Evolutionary conservation across 2,797 vertebrate species (phyloP), one percentile per base, ranked within the genome.

Genomic region (Dryobates pubescens): DNA sequence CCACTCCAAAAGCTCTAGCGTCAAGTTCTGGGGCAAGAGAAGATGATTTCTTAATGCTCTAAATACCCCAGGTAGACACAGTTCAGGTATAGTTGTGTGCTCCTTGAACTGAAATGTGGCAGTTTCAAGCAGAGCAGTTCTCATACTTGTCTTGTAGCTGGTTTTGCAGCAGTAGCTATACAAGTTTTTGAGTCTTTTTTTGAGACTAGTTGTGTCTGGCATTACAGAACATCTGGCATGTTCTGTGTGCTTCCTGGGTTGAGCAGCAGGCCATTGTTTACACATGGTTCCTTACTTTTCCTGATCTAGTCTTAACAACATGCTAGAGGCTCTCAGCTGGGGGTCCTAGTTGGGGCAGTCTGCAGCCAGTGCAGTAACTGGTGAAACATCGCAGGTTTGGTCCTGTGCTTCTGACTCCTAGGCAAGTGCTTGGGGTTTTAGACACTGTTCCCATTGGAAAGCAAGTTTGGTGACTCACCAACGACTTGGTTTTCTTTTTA

Each of bases 401-500:
- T 56, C 16, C 20, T 69, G 3, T 56, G n/a, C 24, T 77, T 24
- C 27, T 34, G 5, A 38, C 57, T 51, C 43, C 27, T 63, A n/a
- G 47, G 38, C 23, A 43, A 23, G 26, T 2, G 13, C 32, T 1
- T 9, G 78, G 79, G 15, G 74, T 49, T 12, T 19, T 20, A 30
- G 58, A 26, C 17, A 15, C n/a, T 57, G 30, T 36, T 87, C n/a
- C 9, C 43, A 13, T 27, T 67, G 68, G 41, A 75, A 74, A 63
- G 41, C 2, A 23, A 38, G 34, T 59, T 71, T 56, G 57, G 34
- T 49, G 30, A 85, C 61, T 82, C 20, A 4, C 64, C 79, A 61
- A 58, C 71, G 51, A 24, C 30, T 61, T 76, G 17, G 2, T 71
- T 92, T 84, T 88, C 34, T 73, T 56, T 96, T 93, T 68, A 92